A percentile compares a stretch with the other conserved stretches of the same genome.
Conservation (phyloP, 2,113 vertebrate species). For the Salminus brasiliensis region DNA sequence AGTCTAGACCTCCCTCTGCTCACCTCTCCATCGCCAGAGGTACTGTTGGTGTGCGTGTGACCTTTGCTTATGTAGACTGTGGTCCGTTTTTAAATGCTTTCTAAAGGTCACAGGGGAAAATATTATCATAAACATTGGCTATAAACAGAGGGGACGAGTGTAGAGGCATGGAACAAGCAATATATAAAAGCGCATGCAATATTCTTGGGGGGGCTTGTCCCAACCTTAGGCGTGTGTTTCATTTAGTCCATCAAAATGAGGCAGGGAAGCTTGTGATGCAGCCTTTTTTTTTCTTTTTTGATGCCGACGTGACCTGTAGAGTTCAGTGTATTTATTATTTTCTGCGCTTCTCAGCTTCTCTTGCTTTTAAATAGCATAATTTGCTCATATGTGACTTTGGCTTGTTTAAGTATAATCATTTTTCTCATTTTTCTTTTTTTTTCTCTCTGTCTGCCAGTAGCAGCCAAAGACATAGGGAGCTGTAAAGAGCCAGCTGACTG, state of each 20-base stretch:
- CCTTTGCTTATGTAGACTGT: slow-evolving; percentile 52
- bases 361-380: slow-evolving; percentile 25
- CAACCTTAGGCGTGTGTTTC: slow-evolving; percentile 5
- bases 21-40: slow-evolving; percentile 62
- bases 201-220: background rate
- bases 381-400: background rate
- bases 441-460: background rate
- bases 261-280: background rate
- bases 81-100: slow-evolving; percentile 45
- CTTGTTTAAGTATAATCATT: background rate
- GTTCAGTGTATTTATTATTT: background rate
- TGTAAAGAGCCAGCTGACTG: slow-evolving; percentile 70
- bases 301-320: background rate
- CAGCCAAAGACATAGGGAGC: slow-evolving; percentile 52
- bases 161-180: slow-evolving; percentile 8
- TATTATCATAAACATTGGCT: slow-evolving; percentile 48
- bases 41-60: slow-evolving; percentile 41
- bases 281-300: background rate
- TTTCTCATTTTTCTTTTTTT: background rate
- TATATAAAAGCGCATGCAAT: slow-evolving; percentile 34
- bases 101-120: slow-evolving; percentile 49
- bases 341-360: background rate
- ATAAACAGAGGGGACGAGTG: slow-evolving; percentile 17
- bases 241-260: slow-evolving; percentile 15
- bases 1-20: slow-evolving; percentile 56